These are phyloP conservation scores for Chouioia cunea DNA, from an alignment of 2,888 invertebrate genomes.

Conservation along the genomic window DNA sequence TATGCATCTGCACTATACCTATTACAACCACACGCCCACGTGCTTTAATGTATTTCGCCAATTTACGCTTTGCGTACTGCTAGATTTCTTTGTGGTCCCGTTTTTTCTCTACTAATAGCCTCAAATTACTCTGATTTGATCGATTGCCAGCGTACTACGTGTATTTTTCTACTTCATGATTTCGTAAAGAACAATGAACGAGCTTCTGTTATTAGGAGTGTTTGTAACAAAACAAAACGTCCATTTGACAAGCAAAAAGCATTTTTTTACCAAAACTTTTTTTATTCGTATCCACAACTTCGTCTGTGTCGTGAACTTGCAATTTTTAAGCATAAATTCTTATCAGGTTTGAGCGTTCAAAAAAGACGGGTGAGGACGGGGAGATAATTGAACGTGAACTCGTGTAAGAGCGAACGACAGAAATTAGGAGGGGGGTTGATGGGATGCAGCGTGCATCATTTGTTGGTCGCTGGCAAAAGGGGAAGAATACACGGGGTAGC, in stretches of 20 bases:
- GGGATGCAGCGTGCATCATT: not conserved
- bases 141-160: too few species aligned
- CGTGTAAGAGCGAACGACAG: slow-evolving; percentile 8
- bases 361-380: slow-evolving; percentile 1
- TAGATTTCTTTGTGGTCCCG: too few species aligned
- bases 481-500: not conserved
- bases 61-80: not conserved
- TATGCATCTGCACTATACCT: slow-evolving; percentile 1
- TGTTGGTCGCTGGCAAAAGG: not conserved
- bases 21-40: not conserved
- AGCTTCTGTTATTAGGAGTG: too few species aligned
- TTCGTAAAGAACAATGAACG: too few species aligned
- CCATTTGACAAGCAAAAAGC: not conserved
- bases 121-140: too few species aligned
- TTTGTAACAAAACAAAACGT: too few species aligned
- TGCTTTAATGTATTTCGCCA: not conserved
- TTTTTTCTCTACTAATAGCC: too few species aligned
- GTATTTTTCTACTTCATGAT: too few species aligned
- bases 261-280: not conserved
- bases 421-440: slow-evolving; percentile 17
- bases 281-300: slow-evolving; percentile 3
- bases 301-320: not conserved
- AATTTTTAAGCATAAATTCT: slow-evolving; percentile 25
- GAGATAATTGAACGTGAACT: slow-evolving; percentile 40
- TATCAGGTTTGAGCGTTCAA: slow-evolving; percentile 29